These are phyloP conservation scores for Cephus cinctus DNA, from an alignment of 1,140 invertebrate species.

Conservation along the genomic window DNA sequence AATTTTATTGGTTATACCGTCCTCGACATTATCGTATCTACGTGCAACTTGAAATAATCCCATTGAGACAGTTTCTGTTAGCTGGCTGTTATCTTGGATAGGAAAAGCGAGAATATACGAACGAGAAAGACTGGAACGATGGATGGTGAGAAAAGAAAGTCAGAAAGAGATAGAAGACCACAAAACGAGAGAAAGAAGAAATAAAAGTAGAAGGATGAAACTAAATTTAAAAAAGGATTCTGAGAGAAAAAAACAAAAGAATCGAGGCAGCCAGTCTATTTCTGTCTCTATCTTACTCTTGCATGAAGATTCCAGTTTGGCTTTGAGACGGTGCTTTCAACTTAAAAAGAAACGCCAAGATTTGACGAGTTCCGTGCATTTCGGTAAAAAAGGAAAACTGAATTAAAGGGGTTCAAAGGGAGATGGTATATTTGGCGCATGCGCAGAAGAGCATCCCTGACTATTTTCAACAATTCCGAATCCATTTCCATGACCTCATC, in stretches of 20 bases:
- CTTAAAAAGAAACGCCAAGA: slow-evolving; percentile 25
- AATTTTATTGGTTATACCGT: no score
- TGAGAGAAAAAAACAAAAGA: no score
- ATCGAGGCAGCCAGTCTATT: slow-evolving; percentile 23
- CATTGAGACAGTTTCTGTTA: no score
- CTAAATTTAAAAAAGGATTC: not conserved
- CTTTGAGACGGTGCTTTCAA: no score
- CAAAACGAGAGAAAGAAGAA: not conserved
- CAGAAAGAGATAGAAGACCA: not conserved
- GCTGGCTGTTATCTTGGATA: no score
- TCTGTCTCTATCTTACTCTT: slow-evolving; percentile 4
- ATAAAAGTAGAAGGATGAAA: not conserved
- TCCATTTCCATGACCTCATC: slow-evolving; percentile 36
- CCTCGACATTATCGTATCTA: no score
- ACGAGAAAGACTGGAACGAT: no score
- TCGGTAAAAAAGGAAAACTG: slow-evolving; percentile 8
- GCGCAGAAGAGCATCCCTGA: slow-evolving; percentile 7
- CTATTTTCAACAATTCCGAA: slow-evolving; percentile 39
- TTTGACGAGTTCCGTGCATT: slow-evolving; percentile 16
- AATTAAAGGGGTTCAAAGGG: slow-evolving; percentile 6
- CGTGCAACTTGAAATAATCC: no score
- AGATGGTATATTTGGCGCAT: slow-evolving; percentile 8
- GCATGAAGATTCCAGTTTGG: no score
- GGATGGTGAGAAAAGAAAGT: no score
- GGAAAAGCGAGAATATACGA: no score